Evolutionary conservation across 2,797 vertebrate species (phyloP).

Genomic region (Crotalus adamanteus): DNA sequence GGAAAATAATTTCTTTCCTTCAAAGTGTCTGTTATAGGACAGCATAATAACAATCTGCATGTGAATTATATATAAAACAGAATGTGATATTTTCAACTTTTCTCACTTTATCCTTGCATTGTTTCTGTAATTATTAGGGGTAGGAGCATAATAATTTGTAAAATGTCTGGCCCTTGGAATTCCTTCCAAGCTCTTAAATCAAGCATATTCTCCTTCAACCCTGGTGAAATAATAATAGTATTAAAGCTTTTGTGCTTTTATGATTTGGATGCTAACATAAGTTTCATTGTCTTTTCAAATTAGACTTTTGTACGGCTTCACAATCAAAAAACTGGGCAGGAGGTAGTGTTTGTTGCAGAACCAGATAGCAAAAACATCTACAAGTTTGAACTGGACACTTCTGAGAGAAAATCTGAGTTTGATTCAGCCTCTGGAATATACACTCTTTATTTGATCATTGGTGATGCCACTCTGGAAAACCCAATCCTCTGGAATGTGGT

Average conservation of each 20-base stretch:
- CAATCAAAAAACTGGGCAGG: conserved; percentile 96
- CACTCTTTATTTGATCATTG: conserved; percentile 92
- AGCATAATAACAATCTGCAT: background rate
- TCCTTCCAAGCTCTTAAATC: background rate
- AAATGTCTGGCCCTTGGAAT: background rate
- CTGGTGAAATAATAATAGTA: background rate
- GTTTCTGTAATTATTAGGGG: background rate
- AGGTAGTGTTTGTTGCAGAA: conserved; percentile 97
- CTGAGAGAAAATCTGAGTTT: conserved; percentile 91
- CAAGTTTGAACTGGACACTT: conserved; percentile 95
- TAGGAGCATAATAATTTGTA: background rate
- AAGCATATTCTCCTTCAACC: background rate
- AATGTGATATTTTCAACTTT: background rate
- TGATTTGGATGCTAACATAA: background rate
- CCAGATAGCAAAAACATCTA: conserved; percentile 94
- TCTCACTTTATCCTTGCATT: background rate
- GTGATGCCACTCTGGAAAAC: conserved; percentile 96
- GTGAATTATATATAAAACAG: background rate
- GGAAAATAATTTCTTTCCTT: background rate
- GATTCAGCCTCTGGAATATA: conserved; percentile 95
- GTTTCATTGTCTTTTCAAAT: conserved; percentile 9
- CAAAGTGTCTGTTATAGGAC: background rate
- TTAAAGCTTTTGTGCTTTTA: background rate
- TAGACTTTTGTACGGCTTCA: conserved; percentile 96
- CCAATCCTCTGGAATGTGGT: conserved; percentile 98